Evolutionary conservation across 2,113 vertebrate species (phyloP).

Genomic region (Gnathonemus longibarbis): DNA sequence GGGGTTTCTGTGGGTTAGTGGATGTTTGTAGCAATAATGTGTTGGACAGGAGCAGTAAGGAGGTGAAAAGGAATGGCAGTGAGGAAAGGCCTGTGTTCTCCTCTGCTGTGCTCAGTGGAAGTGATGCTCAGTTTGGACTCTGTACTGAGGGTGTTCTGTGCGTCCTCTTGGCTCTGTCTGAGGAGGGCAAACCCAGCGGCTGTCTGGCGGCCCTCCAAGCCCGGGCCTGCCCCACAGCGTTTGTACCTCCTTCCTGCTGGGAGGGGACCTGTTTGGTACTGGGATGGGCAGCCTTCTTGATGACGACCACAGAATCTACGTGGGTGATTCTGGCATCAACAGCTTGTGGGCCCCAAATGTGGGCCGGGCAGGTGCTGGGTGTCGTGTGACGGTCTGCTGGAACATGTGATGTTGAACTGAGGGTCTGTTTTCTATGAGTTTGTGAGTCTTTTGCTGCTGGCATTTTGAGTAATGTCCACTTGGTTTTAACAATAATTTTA

Average conservation of each 20-base stretch:
- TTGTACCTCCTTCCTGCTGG: slow-evolving; percentile 43
- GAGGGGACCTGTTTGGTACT: slow-evolving; percentile 43
- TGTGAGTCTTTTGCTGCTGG: neutral
- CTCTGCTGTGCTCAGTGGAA: neutral
- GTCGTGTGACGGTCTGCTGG: neutral
- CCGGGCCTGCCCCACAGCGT: slow-evolving; percentile 42
- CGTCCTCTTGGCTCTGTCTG: slow-evolving; percentile 35
- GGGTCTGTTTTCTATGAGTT: neutral
- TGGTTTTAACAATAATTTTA: neutral
- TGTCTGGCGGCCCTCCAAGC: slow-evolving; percentile 45
- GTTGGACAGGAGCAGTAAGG: neutral
- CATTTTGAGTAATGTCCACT: neutral
- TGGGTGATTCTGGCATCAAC: too few species aligned
- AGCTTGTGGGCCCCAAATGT: slow-evolving; percentile 35
- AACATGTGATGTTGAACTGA: neutral
- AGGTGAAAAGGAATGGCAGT: neutral
- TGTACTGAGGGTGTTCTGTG: slow-evolving; percentile 26
- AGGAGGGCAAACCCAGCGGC: slow-evolving; percentile 36
- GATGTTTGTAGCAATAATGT: slow-evolving; percentile 41
- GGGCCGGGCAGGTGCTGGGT: slow-evolving; percentile 15
- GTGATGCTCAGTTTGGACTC: neutral
- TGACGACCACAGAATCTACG: neutral
- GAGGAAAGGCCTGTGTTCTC: neutral
- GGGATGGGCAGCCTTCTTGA: neutral
- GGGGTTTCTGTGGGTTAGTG: slow-evolving; percentile 51